A percentile compares a stretch with the other conserved stretches of the same genome.
Conservation (phyloP, 2,113 vertebrate genomes). For the Apeltes quadracus region DNA sequence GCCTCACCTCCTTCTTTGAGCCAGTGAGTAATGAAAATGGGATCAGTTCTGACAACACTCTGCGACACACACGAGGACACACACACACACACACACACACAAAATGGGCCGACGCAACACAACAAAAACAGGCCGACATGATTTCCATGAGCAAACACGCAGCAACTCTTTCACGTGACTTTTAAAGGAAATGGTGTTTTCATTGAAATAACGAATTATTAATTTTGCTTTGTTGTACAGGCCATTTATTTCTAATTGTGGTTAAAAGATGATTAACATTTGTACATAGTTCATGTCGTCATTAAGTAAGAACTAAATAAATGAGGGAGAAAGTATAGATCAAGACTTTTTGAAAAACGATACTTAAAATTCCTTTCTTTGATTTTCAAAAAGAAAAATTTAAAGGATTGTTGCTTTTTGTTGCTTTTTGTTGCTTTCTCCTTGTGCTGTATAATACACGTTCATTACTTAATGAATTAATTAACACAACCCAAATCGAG, state of each 20-base stretch:
- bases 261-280: conserved; percentile 3
- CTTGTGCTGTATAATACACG: neutral
- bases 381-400: neutral
- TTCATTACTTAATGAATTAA: neutral
- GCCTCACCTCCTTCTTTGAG: conserved; percentile 79
- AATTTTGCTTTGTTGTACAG: too few relatives aligned
- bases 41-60: conserved; percentile 81
- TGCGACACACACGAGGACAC: conserved; percentile 47
- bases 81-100: neutral
- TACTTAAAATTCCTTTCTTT: neutral
- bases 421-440: too few relatives aligned
- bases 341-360: neutral
- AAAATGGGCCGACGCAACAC: conserved; percentile 14
- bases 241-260: neutral
- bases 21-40: conserved; percentile 83
- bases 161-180: neutral
- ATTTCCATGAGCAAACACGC: neutral
- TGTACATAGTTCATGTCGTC: neutral
- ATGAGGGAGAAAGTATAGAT: neutral
- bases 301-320: neutral
- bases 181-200: too few relatives aligned
- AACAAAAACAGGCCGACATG: conserved; percentile 7
- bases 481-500: neutral
- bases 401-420: neutral
- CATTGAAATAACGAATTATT: too few relatives aligned